A percentile compares a stretch with the other conserved stretches of the same genome.
Conservation (phyloP, 2,113 vertebrate genomes). For the Cyrtonyx montezumae region DNA sequence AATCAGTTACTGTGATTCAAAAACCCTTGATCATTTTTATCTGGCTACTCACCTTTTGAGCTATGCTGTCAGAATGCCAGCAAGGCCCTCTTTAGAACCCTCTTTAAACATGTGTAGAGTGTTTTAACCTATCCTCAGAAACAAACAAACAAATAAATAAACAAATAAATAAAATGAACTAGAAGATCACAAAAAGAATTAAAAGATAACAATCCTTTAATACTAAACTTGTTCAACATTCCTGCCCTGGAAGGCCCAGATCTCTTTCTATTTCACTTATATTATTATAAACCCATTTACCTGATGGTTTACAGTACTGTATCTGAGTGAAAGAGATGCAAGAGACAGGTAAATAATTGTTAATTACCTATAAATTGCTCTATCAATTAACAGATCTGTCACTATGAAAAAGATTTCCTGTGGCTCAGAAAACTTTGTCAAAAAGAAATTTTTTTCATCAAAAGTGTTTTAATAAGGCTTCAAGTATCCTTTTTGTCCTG, state of each 20-base stretch:
- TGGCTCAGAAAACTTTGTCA: not conserved
- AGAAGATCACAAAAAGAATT: not conserved
- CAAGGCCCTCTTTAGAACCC: not conserved
- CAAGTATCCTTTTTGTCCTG: not conserved
- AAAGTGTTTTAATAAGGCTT: not conserved
- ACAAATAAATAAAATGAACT: not conserved
- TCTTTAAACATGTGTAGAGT: not conserved
- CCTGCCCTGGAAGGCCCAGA: not conserved
- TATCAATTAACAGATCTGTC: not conserved
- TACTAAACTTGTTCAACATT: not conserved
- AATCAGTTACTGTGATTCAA: not conserved
- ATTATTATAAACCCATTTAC: not conserved
- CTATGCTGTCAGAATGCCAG: not conserved
- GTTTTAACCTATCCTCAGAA: not conserved
- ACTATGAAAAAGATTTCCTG: not conserved
- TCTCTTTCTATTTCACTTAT: not conserved
- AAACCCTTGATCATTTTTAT: not conserved
- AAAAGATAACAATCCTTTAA: not conserved
- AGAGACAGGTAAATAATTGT: not conserved
- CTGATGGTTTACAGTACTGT: not conserved
- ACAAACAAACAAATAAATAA: too few relatives aligned
- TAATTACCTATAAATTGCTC: not conserved
- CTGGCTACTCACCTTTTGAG: not conserved
- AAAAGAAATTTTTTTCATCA: not conserved
- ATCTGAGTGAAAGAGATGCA: not conserved